These are phyloP conservation scores for Gibbula magus DNA, from an alignment of 2,888 invertebrate species.

Conservation along the genomic window DNA sequence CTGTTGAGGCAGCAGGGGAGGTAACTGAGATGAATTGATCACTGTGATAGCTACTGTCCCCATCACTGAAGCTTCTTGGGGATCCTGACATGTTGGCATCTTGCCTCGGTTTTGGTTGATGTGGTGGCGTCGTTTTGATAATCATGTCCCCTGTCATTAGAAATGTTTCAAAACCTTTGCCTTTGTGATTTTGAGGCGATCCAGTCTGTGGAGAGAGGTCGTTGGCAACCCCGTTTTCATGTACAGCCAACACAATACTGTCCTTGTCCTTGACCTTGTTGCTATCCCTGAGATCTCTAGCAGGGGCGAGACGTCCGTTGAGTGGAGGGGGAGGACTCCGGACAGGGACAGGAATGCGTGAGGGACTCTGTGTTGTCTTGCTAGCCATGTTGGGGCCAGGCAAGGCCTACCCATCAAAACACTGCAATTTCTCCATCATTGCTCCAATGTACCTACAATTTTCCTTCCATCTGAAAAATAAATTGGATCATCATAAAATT, in stretches of 20 bases:
- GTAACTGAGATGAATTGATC: neutral
- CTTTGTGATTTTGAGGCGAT: constrained; percentile 44
- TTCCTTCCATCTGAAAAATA: neutral
- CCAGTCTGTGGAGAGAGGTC: constrained; percentile 31
- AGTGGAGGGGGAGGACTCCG: constrained; percentile 29
- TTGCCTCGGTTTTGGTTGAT: constrained; percentile 30
- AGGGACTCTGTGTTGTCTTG: constrained; percentile 58
- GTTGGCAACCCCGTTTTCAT: constrained; percentile 44
- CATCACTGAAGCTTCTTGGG: constrained; percentile 26
- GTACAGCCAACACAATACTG: constrained; percentile 25
- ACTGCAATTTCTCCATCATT: neutral
- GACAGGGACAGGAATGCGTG: constrained; percentile 62
- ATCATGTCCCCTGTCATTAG: constrained; percentile 99
- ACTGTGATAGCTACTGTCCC: neutral
- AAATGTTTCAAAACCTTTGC: constrained; percentile 78
- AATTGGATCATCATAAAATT: neutral
- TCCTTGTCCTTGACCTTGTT: constrained; percentile 25
- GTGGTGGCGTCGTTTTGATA: constrained; percentile 85
- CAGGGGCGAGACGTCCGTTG: neutral
- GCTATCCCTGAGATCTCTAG: neutral
- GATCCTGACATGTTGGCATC: constrained; percentile 29
- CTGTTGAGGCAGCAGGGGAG: neutral
- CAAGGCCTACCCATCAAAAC: constrained; percentile 6
- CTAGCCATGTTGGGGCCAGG: constrained; percentile 52
- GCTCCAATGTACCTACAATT: neutral